Conservation (phyloP, 1,140 invertebrate species). For the Rhagoletis zephyria region DNA sequence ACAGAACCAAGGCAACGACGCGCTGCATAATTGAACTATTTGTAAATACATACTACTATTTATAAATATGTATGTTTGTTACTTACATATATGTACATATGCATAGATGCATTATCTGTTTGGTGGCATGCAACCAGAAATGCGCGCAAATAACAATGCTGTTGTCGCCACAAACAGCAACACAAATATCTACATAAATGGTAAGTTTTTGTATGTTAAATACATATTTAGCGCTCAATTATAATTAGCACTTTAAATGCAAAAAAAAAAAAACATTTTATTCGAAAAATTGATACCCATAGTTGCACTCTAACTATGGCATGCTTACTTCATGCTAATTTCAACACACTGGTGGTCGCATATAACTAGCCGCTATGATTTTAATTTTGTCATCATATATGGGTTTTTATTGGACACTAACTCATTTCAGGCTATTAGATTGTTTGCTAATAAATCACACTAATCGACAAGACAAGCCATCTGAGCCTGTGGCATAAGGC, state of each 20-base stretch:
- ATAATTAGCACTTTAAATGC: slow-evolving; percentile 46
- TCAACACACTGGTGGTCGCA: no score
- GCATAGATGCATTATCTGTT: slow-evolving; percentile 4
- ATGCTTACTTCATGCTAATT: no score
- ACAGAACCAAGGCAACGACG: slow-evolving; percentile 41
- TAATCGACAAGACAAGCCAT: no score
- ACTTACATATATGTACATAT: not conserved
- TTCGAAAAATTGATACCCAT: not conserved
- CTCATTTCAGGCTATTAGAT: no score
- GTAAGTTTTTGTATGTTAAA: not conserved
- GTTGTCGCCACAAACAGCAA: no score
- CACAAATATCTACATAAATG: no score
- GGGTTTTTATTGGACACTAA: no score
- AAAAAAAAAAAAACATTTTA: not conserved
- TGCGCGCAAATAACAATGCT: not conserved
- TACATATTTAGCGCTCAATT: not conserved
- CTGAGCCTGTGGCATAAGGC: no score
- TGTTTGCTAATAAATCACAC: no score
- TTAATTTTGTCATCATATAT: no score
- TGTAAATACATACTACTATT: not conserved
- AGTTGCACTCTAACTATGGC: no score
- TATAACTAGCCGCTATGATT: no score
- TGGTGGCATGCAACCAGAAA: slow-evolving; percentile 25
- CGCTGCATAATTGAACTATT: slow-evolving; percentile 28
- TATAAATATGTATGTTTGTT: not conserved